Evolutionary conservation across 30 jellyfish, hydroid and myxozoan genomes (phyloP), one percentile per base, ranked within the genome.

Genomic region (Morbakka virulenta): DNA sequence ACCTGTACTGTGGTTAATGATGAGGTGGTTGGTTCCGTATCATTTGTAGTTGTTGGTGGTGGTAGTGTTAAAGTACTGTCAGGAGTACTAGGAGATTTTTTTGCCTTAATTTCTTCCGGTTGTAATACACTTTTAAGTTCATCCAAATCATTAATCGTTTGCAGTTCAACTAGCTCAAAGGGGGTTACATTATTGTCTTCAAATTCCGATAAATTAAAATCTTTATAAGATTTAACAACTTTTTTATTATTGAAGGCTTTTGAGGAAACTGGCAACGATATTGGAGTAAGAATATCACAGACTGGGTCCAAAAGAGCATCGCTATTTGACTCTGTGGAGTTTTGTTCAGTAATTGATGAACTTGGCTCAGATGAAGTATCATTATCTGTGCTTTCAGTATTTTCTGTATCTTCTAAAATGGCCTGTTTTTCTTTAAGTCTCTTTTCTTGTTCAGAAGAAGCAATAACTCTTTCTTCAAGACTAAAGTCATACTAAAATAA

Each of bases 141-240:
- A 67, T 79, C 92, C 6, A 77, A 50, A 48, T 91, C 98, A 78
- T 91, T 87, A 9, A 91, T 65, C 3, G 98, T 84, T 35, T 91
- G 96, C 47, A 84, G 28, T 61, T 91, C 98, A 71, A 91, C 98
- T 24, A 84, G 87, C 70, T 91, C 98, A 91, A 91, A 91, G 6
- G 98, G 98, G 2, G 94, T 91, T 12, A 71, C 93, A 34, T 52
- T 77, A 50, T 75, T 76, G 27, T 76, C 94, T 64, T 91, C 98
- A 80, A 91, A 91, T 62, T 91, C 98, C 32, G 91, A 86, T 28
- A 83, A 83, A 66, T 83, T 83, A 48, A 83, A 83, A 20, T 48
- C 76, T 62, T 33, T 73, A 21, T 25, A 52, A 0, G 17, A 41
- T 1, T 28, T 83, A 28, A 20, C 13, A 4, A 12, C 32, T 62